These are phyloP conservation scores for Caenorhabditis sulstoni DNA, from an alignment of 2,888 invertebrate genomes.

Conservation along the genomic window DNA sequence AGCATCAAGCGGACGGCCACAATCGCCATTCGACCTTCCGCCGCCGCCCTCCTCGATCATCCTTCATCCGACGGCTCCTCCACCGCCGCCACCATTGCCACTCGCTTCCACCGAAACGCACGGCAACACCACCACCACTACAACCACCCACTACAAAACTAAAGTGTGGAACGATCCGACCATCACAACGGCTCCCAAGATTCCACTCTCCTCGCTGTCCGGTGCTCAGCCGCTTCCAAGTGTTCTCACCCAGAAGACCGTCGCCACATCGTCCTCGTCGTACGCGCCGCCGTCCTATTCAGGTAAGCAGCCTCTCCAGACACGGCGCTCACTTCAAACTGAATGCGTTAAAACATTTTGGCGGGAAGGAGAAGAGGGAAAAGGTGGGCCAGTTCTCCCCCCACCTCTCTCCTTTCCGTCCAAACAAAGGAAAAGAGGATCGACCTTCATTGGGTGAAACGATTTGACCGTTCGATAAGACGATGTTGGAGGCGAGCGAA, in stretches of 20 bases:
- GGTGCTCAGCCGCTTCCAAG: slow-evolving; percentile 56
- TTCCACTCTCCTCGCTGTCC: slow-evolving; percentile 34
- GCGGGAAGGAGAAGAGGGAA: neutral
- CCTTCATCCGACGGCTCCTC: slow-evolving; percentile 46
- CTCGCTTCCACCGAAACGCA: slow-evolving; percentile 40
- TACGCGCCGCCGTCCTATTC: slow-evolving; percentile 43
- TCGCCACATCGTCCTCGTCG: slow-evolving; percentile 8
- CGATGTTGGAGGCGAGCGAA: slow-evolving; percentile 21
- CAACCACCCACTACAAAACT: slow-evolving; percentile 38
- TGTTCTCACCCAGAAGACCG: slow-evolving; percentile 45
- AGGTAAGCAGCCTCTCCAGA: slow-evolving; percentile 27
- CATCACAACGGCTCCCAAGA: slow-evolving; percentile 28
- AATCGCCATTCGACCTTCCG: slow-evolving; percentile 64
- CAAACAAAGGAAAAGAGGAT: slow-evolving; percentile 57
- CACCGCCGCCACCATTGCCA: slow-evolving; percentile 55
- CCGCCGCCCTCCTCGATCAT: slow-evolving; percentile 64
- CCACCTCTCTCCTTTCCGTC: neutral
- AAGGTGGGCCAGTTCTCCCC: neutral
- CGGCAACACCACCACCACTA: slow-evolving; percentile 46
- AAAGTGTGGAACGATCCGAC: slow-evolving; percentile 41
- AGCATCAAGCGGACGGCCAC: slow-evolving; percentile 55
- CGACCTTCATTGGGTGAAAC: slow-evolving; percentile 59
- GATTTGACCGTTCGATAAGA: slow-evolving; percentile 61
- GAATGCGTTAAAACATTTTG: slow-evolving; percentile 13
- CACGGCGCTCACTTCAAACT: slow-evolving; percentile 30